Conservation (phyloP, 1,140 invertebrate genomes). For the Colletes gigas region DNA sequence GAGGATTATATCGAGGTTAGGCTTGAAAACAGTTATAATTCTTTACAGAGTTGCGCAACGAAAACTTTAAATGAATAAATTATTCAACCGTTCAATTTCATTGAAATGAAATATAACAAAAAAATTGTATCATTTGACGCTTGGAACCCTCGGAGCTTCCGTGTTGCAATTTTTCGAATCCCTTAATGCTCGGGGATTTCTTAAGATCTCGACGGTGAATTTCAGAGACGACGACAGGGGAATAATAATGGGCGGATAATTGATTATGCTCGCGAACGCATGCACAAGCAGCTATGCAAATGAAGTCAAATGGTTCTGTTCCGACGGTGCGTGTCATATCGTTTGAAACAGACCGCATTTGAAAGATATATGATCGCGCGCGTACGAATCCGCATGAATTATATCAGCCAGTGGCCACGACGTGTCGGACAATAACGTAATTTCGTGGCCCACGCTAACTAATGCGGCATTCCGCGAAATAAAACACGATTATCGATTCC, state of each 20-base stretch:
- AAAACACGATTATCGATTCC: constrained; percentile 14
- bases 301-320: constrained; percentile 39
- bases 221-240: background rate
- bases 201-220: constrained; percentile 5
- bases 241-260: constrained; percentile 45
- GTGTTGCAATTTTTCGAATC: too few species aligned
- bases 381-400: constrained; percentile 32
- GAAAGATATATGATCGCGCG: constrained; percentile 48
- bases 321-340: constrained; percentile 1
- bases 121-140: too few species aligned
- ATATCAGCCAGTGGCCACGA: constrained; percentile 19
- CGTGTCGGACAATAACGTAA: constrained; percentile 38
- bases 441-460: constrained; percentile 19
- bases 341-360: constrained; percentile 44
- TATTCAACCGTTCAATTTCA: too few species aligned
- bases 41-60: too few species aligned
- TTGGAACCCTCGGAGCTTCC: too few species aligned
- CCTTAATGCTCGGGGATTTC: background rate
- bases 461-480: constrained; percentile 30
- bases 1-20: too few species aligned
- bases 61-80: too few species aligned
- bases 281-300: constrained; percentile 38
- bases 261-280: constrained; percentile 17
- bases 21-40: too few species aligned
- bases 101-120: too few species aligned